A percentile compares a stretch with the other conserved stretches of the same genome.
Evolutionary conservation across 2,113 vertebrate genomes (phyloP).

Genomic region (Onychorhynchus coronatus): DNA sequence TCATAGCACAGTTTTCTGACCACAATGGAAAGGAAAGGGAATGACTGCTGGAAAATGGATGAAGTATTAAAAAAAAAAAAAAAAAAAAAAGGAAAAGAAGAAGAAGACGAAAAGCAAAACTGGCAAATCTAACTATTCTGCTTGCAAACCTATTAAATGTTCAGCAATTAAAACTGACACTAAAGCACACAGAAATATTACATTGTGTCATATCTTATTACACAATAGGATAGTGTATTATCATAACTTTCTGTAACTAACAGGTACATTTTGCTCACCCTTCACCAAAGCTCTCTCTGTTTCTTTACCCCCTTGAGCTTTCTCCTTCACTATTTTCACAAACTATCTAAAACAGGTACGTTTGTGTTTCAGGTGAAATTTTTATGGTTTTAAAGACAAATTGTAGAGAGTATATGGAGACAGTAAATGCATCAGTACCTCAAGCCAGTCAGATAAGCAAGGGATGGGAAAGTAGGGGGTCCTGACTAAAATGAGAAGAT

Average conservation of each 20-base stretch:
- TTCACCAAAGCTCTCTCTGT: background rate
- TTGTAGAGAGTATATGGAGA: background rate
- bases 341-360: background rate
- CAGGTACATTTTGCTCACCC: background rate
- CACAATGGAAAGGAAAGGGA: background rate
- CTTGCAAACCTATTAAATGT: background rate
- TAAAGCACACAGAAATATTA: background rate
- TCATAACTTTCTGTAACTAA: background rate
- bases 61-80: background rate
- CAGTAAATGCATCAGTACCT: background rate
- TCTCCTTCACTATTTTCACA: background rate
- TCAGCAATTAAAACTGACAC: background rate
- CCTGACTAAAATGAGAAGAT: background rate
- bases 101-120: background rate
- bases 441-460: background rate
- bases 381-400: background rate
- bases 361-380: background rate
- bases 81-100: background rate
- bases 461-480: background rate
- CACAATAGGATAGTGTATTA: background rate
- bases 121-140: background rate
- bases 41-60: background rate
- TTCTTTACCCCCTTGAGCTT: background rate
- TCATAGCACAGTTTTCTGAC: background rate
- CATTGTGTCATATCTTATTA: background rate